Conservation (phyloP, 2,797 vertebrate genomes). For the Danio aesculapii region DNA sequence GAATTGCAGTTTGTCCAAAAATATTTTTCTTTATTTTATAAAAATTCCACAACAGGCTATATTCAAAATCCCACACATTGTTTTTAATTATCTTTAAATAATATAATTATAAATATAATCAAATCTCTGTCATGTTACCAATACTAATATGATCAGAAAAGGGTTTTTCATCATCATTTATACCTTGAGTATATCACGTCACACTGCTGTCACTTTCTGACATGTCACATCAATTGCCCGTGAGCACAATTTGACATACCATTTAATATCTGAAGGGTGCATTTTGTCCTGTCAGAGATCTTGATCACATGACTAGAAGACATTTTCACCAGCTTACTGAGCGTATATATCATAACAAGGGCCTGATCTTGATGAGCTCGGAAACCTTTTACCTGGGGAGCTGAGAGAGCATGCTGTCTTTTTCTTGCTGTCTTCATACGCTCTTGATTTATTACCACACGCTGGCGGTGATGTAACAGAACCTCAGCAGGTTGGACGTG, state of each 20-base stretch:
- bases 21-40: too few relatives aligned
- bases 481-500: conserved; percentile 32
- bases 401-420: conserved; percentile 50
- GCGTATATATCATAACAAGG: conserved; percentile 40
- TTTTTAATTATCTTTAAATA: background rate
- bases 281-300: conserved; percentile 35
- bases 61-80: background rate
- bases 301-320: conserved; percentile 43
- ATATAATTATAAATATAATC: background rate
- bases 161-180: background rate
- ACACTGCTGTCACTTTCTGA: conserved; percentile 9
- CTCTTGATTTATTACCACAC: conserved; percentile 35
- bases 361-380: conserved; percentile 46
- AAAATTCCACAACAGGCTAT: too few relatives aligned
- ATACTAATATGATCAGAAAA: background rate
- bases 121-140: background rate
- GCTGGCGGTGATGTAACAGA: conserved; percentile 34
- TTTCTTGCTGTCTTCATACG: conserved; percentile 50
- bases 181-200: background rate
- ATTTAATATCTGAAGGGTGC: conserved; percentile 22
- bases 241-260: conserved; percentile 16
- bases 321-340: conserved; percentile 38
- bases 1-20: too few relatives aligned
- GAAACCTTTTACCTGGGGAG: conserved; percentile 50
- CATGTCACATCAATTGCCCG: conserved; percentile 14